Evolutionary conservation across 2,797 vertebrate species (phyloP).

Genomic region (Enteromius argenteus): DNA sequence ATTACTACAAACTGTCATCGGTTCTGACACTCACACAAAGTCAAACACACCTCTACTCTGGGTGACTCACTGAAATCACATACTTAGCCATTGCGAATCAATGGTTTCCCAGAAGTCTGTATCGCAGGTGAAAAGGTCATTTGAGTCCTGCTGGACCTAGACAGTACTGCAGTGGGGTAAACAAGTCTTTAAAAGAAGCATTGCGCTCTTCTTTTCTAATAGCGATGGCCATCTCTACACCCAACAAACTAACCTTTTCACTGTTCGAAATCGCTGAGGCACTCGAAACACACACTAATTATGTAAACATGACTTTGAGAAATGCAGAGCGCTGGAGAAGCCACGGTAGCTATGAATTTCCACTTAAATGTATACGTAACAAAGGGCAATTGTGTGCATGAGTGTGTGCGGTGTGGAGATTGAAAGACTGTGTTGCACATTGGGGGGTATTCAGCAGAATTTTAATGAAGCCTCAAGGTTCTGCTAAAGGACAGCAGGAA

Average conservation of each 20-base stretch:
- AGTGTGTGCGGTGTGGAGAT: conserved; percentile 45
- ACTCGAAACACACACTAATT: conserved; percentile 60
- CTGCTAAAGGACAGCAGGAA: conserved; percentile 61
- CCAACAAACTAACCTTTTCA: conserved; percentile 61
- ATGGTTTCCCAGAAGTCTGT: conserved; percentile 30
- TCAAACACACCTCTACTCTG: conserved; percentile 27
- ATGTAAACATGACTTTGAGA: conserved; percentile 67
- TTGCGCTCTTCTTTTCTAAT: background rate
- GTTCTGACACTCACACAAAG: conserved; percentile 43
- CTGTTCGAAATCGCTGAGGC: conserved; percentile 60
- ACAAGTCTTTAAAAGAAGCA: conserved; percentile 6
- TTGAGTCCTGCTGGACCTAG: conserved; percentile 20
- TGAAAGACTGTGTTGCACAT: conserved; percentile 45
- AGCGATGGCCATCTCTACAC: conserved; percentile 8
- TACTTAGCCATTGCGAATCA: conserved; percentile 47
- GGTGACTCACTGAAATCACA: conserved; percentile 28
- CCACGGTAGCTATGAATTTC: conserved; percentile 57
- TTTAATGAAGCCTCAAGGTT: conserved; percentile 66
- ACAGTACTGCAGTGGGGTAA: conserved; percentile 9
- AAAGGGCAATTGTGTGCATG: conserved; percentile 49
- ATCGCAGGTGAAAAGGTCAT: conserved; percentile 48
- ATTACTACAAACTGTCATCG: conserved; percentile 32
- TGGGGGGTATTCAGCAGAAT: conserved; percentile 57
- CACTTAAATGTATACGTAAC: conserved; percentile 61
- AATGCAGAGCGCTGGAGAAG: conserved; percentile 51